A percentile compares a stretch with the other conserved stretches of the same genome.
These are phyloP conservation scores for Drosophila neoperkinsi DNA, from an alignment of 2,888 invertebrate species.

Conservation along the genomic window DNA sequence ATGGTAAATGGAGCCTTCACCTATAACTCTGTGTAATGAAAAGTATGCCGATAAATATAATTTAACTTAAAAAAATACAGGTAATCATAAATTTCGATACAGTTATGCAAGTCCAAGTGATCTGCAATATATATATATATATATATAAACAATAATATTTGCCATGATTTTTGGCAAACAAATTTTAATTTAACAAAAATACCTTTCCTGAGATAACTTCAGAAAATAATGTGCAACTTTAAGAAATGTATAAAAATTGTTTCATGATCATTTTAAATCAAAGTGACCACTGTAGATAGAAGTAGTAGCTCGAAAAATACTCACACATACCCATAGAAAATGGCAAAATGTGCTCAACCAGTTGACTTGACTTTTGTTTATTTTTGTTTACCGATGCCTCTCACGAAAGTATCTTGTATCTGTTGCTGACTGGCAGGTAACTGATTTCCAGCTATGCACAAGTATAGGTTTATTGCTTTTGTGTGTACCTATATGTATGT, in stretches of 20 bases:
- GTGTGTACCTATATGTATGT: not conserved
- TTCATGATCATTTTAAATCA: not conserved
- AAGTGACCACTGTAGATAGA: not conserved
- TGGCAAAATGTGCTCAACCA: slow-evolving; percentile 36
- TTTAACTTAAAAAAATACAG: not conserved
- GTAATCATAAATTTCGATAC: not conserved
- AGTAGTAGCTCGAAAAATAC: slow-evolving; percentile 18
- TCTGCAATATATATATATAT: not conserved
- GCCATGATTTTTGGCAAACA: not conserved
- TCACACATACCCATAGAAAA: slow-evolving; percentile 26
- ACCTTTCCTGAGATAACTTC: not conserved
- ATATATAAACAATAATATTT: not conserved
- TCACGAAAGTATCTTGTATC: slow-evolving; percentile 42
- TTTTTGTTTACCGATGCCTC: slow-evolving; percentile 52
- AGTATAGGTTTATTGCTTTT: not conserved
- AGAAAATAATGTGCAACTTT: not conserved
- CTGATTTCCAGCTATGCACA: slow-evolving; percentile 24
- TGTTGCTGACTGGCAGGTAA: slow-evolving; percentile 49
- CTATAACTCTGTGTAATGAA: not conserved
- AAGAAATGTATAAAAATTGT: not conserved
- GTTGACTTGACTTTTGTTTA: slow-evolving; percentile 70
- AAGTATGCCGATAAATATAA: not conserved
- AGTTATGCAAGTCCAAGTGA: not conserved
- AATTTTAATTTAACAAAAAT: not conserved
- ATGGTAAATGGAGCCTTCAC: not conserved